Evolutionary conservation across 2,113 vertebrate genomes (phyloP), one percentile per base, ranked within the genome.

Genomic region (Speoplatyrhinus poulsoni): DNA sequence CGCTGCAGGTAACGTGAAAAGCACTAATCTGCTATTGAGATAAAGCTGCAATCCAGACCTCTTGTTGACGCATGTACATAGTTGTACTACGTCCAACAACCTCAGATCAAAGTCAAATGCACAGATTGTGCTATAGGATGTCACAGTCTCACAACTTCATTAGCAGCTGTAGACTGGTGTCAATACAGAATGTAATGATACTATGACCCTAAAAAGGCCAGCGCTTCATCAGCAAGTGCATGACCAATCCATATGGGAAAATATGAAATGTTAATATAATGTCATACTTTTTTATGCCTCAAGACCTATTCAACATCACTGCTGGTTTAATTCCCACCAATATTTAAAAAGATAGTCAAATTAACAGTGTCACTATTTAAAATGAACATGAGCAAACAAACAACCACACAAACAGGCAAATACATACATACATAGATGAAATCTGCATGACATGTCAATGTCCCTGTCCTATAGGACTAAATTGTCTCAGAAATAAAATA

Each of bases 401-500:
- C 70, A 67, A 60, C 19, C 54, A 58, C 50, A 46, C 36, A 33
- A 19, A 41, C 46, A 71, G 17, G 13, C 60, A 50, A 57, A 19
- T 49, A 53, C 61, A 1, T 57, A 53, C 65, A 62, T 72, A 66
- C 56, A 78, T 13, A 41, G 48, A 62, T 57, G 19, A 19, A 19
- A 19, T 19, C 19, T 19, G 19, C 26, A 3, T 26, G 26, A 26
- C 2, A 26, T 26, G 1, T 26, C 26, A 1, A 26, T 3, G 2
- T 26, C 26, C 26, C 26, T 26, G 26, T 26, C 26, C 26, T 26
- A 26, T 26, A 26, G 19, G 19, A 26, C 26, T 26, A 26, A 26
- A 26, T 26, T 3, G 26, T 26, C 26, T 26, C 26, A 26, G 2
- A 26, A 26, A 3, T 26, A 26, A 26, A 26, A 26, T 26, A 26